Evolutionary conservation across 2,888 invertebrate genomes (phyloP), one percentile per base, ranked within the genome.

Genomic region (Pterostichus madidus): DNA sequence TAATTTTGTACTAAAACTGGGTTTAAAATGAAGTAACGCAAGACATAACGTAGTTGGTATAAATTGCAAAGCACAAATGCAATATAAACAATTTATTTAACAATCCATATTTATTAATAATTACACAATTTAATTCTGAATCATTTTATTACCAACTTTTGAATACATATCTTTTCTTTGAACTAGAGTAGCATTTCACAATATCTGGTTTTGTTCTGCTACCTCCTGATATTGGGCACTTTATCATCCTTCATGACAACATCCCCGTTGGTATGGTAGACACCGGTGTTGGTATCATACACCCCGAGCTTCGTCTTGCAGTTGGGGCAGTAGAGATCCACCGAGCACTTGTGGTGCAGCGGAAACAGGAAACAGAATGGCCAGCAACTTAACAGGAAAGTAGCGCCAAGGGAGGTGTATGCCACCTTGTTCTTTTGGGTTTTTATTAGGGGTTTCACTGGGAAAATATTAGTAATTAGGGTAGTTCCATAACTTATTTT

Each of bases 301-400:
- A 88, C 87, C 10, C 92, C 92, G 59, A 92, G 87, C 84, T 87
- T 91, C 5, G 88, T 85, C 13, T 90, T 89, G 85, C 92, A 92
- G 24, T 88, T 86, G 39, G 90, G 91, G 85, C 92, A 92, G 84
- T 90, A 91, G 44, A 89, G 80, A 68, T 88, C 87, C 10, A 86
- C 85, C 76, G 88, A 88, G 68, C 87, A 87, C 31, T 88, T 87
- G 15, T 88, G 87, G 84, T 89, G 85, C 61, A 89, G 85, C 83
- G 89, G 89, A 53, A 89, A 89, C 8, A 90, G 84, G 83, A 89
- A 89, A 84, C 89, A 89, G 10, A 90, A 85, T 1, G 90, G 90
- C 90, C 90, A 90, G 85, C 89, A 90, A 4, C 88, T 88, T 24
- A 89, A 84, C 75, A 89, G 84, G 80, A 87, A 87, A 31, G 88